These are phyloP conservation scores for Siniperca scherzeri DNA, from an alignment of 2,797 vertebrate species.

Conservation along the genomic window DNA sequence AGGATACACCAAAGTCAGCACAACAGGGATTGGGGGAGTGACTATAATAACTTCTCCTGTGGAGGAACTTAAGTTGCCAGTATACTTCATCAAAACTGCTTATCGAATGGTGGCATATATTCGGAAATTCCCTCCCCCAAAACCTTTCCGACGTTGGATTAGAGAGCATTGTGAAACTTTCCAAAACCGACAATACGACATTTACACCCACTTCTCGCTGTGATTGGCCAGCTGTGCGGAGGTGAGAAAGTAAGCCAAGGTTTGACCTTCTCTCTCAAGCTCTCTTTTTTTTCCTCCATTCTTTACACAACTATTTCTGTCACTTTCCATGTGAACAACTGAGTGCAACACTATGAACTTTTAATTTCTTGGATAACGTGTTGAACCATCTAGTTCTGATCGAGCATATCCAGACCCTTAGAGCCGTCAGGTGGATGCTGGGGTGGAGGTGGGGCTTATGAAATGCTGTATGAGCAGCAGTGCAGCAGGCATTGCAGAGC, in stretches of 20 bases:
- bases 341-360: background rate
- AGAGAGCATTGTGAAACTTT: background rate
- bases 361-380: background rate
- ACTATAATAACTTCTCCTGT: background rate
- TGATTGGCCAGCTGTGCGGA: background rate
- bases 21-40: background rate
- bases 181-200: background rate
- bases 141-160: background rate
- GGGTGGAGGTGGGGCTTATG: background rate
- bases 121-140: background rate
- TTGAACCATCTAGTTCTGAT: background rate
- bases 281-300: too few species aligned
- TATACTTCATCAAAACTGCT: background rate
- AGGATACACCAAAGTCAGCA: conserved; percentile 8
- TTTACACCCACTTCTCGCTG: background rate
- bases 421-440: background rate
- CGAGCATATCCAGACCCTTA: background rate
- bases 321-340: background rate
- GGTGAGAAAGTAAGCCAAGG: background rate
- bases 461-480: background rate
- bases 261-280: background rate
- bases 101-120: background rate
- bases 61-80: background rate
- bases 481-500: background rate
- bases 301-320: background rate